Evolutionary conservation across 2,797 vertebrate species (phyloP).

Genomic region (Centropyge bicolor): DNA sequence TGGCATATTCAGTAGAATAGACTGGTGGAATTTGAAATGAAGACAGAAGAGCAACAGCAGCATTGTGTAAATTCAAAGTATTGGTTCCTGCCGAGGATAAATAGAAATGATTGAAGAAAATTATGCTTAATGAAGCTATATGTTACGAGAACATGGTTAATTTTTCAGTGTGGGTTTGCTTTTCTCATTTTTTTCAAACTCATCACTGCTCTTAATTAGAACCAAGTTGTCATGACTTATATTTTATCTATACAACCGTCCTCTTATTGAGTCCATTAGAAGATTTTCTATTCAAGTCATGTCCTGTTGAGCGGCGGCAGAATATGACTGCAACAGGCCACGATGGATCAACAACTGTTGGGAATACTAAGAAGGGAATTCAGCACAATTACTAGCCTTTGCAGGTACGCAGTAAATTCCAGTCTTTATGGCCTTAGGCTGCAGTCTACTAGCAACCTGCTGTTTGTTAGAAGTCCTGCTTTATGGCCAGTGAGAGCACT

Average conservation of each 20-base stretch:
- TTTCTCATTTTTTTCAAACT: background rate
- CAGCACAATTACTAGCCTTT: background rate
- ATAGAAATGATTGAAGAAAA: conserved; percentile 15
- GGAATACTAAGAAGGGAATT: conserved; percentile 21
- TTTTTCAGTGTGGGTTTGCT: conserved; percentile 6
- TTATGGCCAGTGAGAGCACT: background rate
- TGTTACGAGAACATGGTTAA: background rate
- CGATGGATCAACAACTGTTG: conserved; percentile 15
- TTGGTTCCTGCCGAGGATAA: background rate
- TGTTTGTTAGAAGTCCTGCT: conserved; percentile 15
- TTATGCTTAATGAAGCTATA: conserved; percentile 7
- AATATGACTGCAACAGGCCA: conserved; percentile 4
- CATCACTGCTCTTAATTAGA: background rate
- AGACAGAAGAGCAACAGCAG: too few species aligned
- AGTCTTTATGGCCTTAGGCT: conserved; percentile 6
- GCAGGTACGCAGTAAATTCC: background rate
- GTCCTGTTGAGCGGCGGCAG: background rate
- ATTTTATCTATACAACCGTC: conserved; percentile 4
- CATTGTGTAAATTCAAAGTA: background rate
- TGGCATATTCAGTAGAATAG: background rate
- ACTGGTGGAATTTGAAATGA: background rate
- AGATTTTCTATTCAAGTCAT: background rate
- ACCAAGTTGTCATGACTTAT: background rate
- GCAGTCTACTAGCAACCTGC: conserved; percentile 7
- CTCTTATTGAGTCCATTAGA: conserved; percentile 4